Percentiles rank a stretch among this genome's conserved stretches.
phyloP scores from a whole-genome alignment of 2,888 invertebrate genomes.

The Xestoiulus laeticollis region DNA sequence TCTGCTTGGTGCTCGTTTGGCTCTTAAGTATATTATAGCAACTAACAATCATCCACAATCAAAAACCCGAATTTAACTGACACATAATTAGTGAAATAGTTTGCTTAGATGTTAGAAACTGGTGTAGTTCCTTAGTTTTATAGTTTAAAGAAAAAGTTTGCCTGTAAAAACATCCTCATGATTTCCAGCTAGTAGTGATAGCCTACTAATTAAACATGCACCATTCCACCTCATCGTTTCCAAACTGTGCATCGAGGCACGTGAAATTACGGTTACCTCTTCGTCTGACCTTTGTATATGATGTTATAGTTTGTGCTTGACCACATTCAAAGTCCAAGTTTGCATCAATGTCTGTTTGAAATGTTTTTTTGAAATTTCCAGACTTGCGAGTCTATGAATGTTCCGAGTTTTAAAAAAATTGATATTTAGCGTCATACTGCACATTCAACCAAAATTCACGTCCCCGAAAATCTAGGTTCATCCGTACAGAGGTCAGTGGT shows the following conservation, averaged over 20 bases:
- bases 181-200: neutral
- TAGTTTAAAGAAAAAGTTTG: neutral
- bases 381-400: neutral
- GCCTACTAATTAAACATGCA: neutral
- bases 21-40: too few relatives aligned
- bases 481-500: slow-evolving; percentile 45
- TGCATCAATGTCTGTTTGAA: slow-evolving; percentile 3
- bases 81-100: too few relatives aligned
- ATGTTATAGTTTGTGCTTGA: neutral
- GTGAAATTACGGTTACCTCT: neutral
- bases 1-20: too few relatives aligned
- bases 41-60: too few relatives aligned
- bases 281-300: slow-evolving; percentile 21
- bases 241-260: neutral
- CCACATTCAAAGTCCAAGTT: slow-evolving; percentile 11
- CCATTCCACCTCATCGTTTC: neutral
- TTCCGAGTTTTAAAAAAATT: slow-evolving; percentile 13
- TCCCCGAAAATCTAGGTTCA: slow-evolving; percentile 45
- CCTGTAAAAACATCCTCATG: neutral
- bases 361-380: slow-evolving; percentile 13
- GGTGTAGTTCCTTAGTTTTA: neutral
- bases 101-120: neutral
- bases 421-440: neutral
- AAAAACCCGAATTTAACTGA: too few relatives aligned
- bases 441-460: slow-evolving; percentile 7